phyloP scores from a whole-genome alignment of 1,140 invertebrate genomes.

The Myzus persicae region DNA sequence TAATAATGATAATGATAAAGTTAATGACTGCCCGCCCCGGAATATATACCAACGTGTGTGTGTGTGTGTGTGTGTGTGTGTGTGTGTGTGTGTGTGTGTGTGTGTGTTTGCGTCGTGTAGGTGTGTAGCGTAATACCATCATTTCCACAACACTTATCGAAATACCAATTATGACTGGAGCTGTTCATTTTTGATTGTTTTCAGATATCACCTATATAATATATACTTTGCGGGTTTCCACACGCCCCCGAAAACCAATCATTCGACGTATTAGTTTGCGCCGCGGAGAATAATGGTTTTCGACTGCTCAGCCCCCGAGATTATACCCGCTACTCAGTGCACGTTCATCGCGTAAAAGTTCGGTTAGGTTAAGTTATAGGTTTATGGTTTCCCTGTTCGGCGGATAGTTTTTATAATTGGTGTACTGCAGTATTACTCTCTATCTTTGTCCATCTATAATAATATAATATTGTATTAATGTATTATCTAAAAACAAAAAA shows the following conservation, averaged over 20 bases:
- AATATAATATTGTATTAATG: too few relatives aligned
- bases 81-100: not conserved
- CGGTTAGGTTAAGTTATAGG: not conserved
- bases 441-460: too few relatives aligned
- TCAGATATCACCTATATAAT: not conserved
- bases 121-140: not conserved
- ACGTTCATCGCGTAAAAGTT: not conserved
- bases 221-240: not conserved
- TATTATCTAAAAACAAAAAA: not conserved
- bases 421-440: not conserved
- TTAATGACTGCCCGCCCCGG: not conserved
- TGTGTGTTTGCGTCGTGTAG: not conserved
- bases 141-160: slow-evolving; percentile 40
- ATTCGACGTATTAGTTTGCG: slow-evolving; percentile 1
- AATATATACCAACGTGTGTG: not conserved
- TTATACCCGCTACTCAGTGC: not conserved
- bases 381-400: not conserved
- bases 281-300: not conserved
- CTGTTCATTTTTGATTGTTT: slow-evolving; percentile 31
- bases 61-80: too few relatives aligned
- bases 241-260: slow-evolving; percentile 29
- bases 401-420: not conserved
- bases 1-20: not conserved
- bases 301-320: not conserved
- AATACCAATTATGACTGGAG: slow-evolving; percentile 18